Evolutionary conservation across 2,797 vertebrate genomes (phyloP).

Genomic region (Neopelma chrysocephalum): DNA sequence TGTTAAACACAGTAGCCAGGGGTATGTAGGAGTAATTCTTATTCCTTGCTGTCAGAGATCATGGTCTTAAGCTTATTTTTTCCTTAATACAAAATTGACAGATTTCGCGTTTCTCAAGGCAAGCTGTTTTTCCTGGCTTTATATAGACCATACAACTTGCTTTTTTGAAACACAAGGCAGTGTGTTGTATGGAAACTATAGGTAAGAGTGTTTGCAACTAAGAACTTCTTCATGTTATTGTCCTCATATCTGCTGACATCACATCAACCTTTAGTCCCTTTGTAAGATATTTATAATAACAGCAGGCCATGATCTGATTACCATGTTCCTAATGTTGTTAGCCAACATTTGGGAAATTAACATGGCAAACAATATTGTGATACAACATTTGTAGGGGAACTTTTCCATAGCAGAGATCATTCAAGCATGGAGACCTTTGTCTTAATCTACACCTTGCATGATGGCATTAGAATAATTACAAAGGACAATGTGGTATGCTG

Average conservation of each 20-base stretch:
- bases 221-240: neutral
- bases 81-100: neutral
- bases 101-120: neutral
- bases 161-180: neutral
- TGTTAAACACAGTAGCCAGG: neutral
- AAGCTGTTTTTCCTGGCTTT: neutral
- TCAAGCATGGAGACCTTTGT: neutral
- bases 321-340: neutral
- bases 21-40: slow-evolving; percentile 40
- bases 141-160: neutral
- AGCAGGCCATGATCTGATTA: neutral
- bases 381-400: neutral
- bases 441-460: neutral
- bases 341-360: neutral
- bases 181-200: neutral
- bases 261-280: neutral
- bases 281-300: neutral
- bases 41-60: slow-evolving; percentile 10
- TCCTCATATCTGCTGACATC: neutral
- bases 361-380: neutral
- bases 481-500: neutral
- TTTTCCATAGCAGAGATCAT: neutral
- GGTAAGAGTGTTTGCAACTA: neutral
- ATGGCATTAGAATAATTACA: neutral
- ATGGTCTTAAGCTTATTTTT: slow-evolving; percentile 7